Percentiles rank a stretch among this genome's conserved stretches.
These are phyloP conservation scores for Melitaea athalia DNA, from an alignment of 2,888 invertebrate genomes.

Conservation along the genomic window DNA sequence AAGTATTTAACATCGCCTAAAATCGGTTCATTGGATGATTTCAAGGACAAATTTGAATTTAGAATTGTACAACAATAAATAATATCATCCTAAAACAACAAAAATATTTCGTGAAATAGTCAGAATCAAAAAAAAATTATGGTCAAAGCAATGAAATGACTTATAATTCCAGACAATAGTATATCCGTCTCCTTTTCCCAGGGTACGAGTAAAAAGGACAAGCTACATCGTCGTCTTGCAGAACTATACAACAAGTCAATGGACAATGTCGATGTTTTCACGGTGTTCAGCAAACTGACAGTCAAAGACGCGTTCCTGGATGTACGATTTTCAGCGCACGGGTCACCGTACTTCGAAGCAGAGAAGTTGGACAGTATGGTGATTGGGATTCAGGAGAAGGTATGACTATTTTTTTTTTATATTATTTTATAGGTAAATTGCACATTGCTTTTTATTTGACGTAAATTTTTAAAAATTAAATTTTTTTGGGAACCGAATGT, in stretches of 20 bases:
- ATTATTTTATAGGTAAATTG: too few species aligned
- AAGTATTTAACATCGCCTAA: neutral
- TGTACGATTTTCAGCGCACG: conserved; percentile 95
- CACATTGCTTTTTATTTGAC: too few species aligned
- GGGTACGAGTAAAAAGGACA: conserved; percentile 88
- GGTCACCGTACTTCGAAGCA: conserved; percentile 95
- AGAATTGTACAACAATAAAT: too few species aligned
- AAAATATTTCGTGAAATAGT: too few species aligned
- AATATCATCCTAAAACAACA: too few species aligned
- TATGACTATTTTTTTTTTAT: conserved; percentile 48
- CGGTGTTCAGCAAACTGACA: conserved; percentile 88
- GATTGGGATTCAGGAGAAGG: conserved; percentile 86
- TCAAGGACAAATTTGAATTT: too few species aligned
- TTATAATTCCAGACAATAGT: neutral
- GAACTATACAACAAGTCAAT: conserved; percentile 88
- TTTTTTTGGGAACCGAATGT: too few species aligned
- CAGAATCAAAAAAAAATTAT: too few species aligned
- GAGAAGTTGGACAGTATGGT: conserved; percentile 94
- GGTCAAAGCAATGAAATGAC: too few species aligned
- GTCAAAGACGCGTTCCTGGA: conserved; percentile 87
- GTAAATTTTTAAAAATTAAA: too few species aligned
- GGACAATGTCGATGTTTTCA: conserved; percentile 96
- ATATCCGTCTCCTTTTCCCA: conserved; percentile 48
- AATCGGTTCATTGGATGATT: neutral
- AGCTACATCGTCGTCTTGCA: conserved; percentile 81